These are phyloP conservation scores for Copsychus sechellarum DNA, from an alignment of 2,113 vertebrate species.

Conservation along the genomic window DNA sequence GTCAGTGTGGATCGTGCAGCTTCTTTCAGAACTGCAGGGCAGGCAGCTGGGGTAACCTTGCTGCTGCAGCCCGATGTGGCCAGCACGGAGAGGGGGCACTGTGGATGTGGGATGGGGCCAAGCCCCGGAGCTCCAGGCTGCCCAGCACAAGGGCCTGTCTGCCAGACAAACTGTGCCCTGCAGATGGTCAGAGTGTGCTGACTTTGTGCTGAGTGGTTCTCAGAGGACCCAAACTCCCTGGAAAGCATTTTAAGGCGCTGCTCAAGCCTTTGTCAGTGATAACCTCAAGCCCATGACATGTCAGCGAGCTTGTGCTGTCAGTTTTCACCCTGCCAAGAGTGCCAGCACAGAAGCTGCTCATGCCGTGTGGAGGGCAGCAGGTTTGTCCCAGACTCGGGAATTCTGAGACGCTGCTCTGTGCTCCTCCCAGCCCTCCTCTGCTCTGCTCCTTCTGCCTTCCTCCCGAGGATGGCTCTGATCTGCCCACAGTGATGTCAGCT, in stretches of 20 bases:
- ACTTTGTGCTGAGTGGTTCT: neutral
- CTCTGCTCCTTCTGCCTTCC: neutral
- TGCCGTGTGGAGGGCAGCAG: neutral
- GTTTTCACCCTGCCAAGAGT: neutral
- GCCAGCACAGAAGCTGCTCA: neutral
- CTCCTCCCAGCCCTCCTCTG: rapidly evolving
- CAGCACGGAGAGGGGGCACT: neutral
- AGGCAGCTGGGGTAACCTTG: neutral
- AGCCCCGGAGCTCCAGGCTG: neutral
- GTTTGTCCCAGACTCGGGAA: neutral
- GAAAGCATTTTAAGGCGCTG: neutral
- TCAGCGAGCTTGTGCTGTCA: neutral
- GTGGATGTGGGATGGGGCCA: rapidly evolving
- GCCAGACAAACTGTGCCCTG: rapidly evolving
- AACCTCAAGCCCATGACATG: neutral
- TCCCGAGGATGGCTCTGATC: neutral
- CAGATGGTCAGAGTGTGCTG: neutral
- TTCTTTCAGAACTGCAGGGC: neutral
- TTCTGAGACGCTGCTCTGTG: rapidly evolving
- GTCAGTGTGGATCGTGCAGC: rapidly evolving
- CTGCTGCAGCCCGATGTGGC: neutral
- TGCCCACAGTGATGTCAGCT: neutral
- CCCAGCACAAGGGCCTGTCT: too few relatives aligned
- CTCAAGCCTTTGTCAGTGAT: neutral
- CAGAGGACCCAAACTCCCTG: neutral